phyloP scores from a whole-genome alignment of 1,140 invertebrate genomes.

The Nixonia krombeini region DNA sequence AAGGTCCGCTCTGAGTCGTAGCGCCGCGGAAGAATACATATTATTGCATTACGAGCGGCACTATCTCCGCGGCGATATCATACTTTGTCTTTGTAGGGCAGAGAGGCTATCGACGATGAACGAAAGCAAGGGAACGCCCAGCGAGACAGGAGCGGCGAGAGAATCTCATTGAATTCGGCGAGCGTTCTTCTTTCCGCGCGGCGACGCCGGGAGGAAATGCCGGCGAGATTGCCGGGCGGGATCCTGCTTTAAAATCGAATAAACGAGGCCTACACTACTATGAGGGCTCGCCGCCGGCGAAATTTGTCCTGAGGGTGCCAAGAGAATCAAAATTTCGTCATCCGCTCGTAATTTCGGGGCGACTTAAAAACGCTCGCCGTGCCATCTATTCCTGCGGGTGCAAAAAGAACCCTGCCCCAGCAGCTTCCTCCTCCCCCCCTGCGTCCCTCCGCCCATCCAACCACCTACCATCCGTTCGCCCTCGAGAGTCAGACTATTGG shows the following conservation, averaged over 20 bases:
- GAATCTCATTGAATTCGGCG: constrained; percentile 40
- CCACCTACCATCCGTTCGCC: no score
- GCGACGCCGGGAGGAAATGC: constrained; percentile 39
- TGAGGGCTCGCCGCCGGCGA: constrained; percentile 8
- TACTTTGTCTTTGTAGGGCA: constrained; percentile 24
- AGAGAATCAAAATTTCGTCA: constrained; percentile 65
- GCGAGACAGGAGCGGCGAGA: constrained; percentile 1
- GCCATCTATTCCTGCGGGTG: neutral
- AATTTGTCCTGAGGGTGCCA: constrained; percentile 36
- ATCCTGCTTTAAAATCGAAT: constrained; percentile 52
- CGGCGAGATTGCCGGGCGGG: constrained; percentile 34
- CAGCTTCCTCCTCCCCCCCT: constrained; percentile 7
- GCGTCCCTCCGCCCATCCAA: no score
- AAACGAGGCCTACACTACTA: constrained; percentile 33
- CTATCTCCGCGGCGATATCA: constrained; percentile 11
- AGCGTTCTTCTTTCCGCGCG: constrained; percentile 26
- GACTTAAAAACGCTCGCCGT: constrained; percentile 31
- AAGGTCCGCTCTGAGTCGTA: no score
- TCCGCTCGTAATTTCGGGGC: constrained; percentile 57
- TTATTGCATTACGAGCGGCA: constrained; percentile 9
- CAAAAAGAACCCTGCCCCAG: constrained; percentile 4
- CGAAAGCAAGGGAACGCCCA: neutral
- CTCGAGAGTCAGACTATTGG: constrained; percentile 59
- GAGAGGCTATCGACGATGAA: constrained; percentile 7
- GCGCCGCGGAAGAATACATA: neutral